A percentile compares a stretch with the other conserved stretches of the same genome.
phyloP scores from a whole-genome alignment of 2,113 vertebrate genomes.

The Brachirus orientalis region DNA sequence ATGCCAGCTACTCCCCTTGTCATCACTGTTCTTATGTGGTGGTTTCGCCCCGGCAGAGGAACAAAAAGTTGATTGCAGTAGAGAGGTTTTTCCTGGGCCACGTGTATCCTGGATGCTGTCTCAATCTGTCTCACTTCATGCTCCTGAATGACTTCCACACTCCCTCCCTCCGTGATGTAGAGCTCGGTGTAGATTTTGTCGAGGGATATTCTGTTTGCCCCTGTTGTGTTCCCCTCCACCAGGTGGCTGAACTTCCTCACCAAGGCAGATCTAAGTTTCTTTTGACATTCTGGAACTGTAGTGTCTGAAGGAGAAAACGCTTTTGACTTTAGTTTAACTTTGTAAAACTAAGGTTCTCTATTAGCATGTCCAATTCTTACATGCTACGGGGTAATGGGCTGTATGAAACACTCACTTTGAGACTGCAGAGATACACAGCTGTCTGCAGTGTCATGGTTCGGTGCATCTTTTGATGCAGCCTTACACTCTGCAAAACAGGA shows the following conservation, averaged over 20 bases:
- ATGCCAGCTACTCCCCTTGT: slow-evolving; percentile 74
- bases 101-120: slow-evolving; percentile 18
- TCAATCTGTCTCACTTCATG: slow-evolving; percentile 71
- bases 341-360: not conserved
- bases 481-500: slow-evolving; percentile 24
- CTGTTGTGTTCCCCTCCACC: slow-evolving; percentile 1
- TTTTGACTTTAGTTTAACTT: not conserved
- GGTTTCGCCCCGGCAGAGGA: slow-evolving; percentile 4
- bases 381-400: not conserved
- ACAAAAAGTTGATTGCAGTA: slow-evolving; percentile 60
- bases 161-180: slow-evolving; percentile 65
- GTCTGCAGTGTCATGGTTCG: not conserved
- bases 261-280: slow-evolving; percentile 47
- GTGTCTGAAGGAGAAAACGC: slow-evolving; percentile 29
- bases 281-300: slow-evolving; percentile 28
- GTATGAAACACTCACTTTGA: slow-evolving; percentile 31
- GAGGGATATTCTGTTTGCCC: slow-evolving; percentile 42
- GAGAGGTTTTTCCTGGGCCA: slow-evolving; percentile 55
- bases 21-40: slow-evolving; percentile 51
- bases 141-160: slow-evolving; percentile 51
- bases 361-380: not conserved
- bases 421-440: not conserved
- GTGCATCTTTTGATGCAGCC: not conserved
- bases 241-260: slow-evolving; percentile 56
- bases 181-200: slow-evolving; percentile 73